phyloP scores from a whole-genome alignment of 2,113 vertebrate genomes.

The Petrocephalus zakoni region DNA sequence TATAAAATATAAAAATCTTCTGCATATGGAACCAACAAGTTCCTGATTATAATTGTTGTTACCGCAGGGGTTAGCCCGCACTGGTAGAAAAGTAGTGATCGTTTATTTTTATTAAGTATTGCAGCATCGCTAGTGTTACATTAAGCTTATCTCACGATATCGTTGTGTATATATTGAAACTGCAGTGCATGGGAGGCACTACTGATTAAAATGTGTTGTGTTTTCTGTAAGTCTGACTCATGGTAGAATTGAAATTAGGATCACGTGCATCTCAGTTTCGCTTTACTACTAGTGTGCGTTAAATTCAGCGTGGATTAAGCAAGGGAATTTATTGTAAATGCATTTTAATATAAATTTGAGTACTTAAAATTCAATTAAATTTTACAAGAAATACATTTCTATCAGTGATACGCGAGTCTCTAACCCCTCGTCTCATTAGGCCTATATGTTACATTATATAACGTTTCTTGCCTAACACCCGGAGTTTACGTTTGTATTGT shows the following conservation, averaged over 20 bases:
- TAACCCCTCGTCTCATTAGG: background rate
- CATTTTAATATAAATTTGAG: background rate
- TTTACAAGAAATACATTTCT: background rate
- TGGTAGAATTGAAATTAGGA: background rate
- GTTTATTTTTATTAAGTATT: background rate
- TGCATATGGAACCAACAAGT: background rate
- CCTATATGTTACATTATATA: background rate
- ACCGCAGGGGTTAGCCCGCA: background rate
- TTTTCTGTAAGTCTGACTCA: background rate
- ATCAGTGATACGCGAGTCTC: background rate
- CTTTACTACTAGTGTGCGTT: background rate
- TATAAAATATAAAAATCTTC: background rate
- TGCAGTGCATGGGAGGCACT: background rate
- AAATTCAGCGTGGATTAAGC: background rate
- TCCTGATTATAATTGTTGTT: background rate
- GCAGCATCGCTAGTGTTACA: background rate
- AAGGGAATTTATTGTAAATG: background rate
- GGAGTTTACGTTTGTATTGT: background rate
- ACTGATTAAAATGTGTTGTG: constrained; percentile 4
- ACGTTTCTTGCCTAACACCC: background rate
- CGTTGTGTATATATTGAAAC: background rate
- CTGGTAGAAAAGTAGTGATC: background rate
- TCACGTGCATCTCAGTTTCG: background rate
- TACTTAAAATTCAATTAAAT: background rate
- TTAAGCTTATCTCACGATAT: background rate